A percentile compares a stretch with the other conserved stretches of the same genome.
phyloP scores from a whole-genome alignment of 64 coral and sea anemone species.

The Catalaphyllia jardinei region DNA sequence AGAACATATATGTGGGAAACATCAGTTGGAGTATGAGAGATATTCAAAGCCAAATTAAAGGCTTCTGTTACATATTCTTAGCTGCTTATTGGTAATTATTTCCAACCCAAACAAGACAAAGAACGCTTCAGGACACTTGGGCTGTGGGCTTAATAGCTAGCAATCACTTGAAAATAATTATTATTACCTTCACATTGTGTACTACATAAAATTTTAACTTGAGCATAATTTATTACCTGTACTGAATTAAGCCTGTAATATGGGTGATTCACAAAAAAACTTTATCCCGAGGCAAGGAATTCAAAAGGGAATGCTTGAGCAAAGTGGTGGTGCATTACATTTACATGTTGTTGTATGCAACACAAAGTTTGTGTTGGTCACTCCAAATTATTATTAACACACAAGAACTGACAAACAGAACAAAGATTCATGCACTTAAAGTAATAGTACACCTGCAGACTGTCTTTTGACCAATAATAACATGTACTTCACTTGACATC shows the following conservation, averaged over 20 bases:
- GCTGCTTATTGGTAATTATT: too few species aligned
- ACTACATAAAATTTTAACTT: constrained; percentile 30
- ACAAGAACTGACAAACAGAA: not conserved
- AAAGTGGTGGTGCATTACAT: not conserved
- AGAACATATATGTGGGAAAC: too few species aligned
- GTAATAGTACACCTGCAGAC: not conserved
- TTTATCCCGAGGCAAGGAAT: not conserved
- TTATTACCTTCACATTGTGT: not conserved
- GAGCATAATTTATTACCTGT: constrained; percentile 25
- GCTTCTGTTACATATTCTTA: too few species aligned
- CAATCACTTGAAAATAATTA: not conserved
- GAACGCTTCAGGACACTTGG: not conserved
- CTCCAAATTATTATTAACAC: not conserved
- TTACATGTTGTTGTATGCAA: too few species aligned
- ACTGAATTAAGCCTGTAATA: constrained; percentile 11
- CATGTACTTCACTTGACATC: too few species aligned
- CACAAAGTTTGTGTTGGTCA: not conserved
- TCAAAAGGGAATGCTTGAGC: constrained; percentile 14
- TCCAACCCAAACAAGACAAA: not conserved
- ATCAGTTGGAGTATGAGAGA: too few species aligned
- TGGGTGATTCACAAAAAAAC: not conserved
- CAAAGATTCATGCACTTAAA: not conserved
- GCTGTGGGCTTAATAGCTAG: not conserved
- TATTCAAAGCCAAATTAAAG: too few species aligned
- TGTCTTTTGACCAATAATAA: not conserved